These are phyloP conservation scores for Eptesicus fuscus DNA, from an alignment of 2,113 vertebrate genomes.

Conservation along the genomic window DNA sequence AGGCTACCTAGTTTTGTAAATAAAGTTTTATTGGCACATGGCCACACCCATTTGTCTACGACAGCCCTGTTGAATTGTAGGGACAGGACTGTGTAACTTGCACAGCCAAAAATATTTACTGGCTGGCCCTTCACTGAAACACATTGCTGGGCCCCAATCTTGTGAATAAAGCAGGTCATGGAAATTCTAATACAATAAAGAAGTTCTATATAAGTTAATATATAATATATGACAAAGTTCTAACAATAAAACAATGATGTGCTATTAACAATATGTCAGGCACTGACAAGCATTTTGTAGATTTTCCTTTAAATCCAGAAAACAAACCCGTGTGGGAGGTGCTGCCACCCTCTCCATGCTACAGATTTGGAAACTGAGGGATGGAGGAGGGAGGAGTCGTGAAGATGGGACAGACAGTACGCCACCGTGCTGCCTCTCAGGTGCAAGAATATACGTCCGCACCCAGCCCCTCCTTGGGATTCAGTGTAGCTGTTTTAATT, in stretches of 20 bases:
- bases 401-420: not conserved
- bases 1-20: not conserved
- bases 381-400: rapidly evolving
- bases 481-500: not conserved
- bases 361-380: not conserved
- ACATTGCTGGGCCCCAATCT: not conserved
- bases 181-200: not conserved
- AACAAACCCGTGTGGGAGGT: no score
- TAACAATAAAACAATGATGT: not conserved
- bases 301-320: not conserved
- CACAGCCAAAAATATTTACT: not conserved
- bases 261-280: not conserved
- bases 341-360: not conserved
- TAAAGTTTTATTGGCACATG: not conserved
- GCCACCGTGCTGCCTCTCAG: not conserved
- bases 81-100: not conserved
- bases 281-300: not conserved
- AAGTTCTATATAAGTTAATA: no score
- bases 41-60: not conserved
- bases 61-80: no score
- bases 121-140: not conserved
- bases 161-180: not conserved
- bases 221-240: not conserved
- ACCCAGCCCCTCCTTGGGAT: not conserved
- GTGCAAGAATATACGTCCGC: not conserved